Conservation (phyloP, 1,140 invertebrate genomes). For the Pygmarrhopalites habei region DNA sequence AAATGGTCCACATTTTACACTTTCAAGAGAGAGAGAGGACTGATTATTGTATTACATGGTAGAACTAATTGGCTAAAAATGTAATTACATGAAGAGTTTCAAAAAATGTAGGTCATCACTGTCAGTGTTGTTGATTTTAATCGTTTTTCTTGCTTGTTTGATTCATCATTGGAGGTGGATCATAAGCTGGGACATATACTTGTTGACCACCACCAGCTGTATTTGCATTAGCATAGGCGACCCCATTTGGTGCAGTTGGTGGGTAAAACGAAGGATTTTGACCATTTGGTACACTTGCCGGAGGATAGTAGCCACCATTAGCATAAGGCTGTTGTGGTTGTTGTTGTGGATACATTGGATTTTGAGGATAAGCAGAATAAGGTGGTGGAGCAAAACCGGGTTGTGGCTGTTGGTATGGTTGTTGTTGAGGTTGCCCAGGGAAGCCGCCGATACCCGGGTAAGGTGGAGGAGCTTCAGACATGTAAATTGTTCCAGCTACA, state of each 20-base stretch:
- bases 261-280: not conserved
- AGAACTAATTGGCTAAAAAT: no score
- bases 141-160: conserved; percentile 18
- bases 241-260: conserved; percentile 2
- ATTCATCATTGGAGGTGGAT: conserved; percentile 7
- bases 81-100: no score
- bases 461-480: conserved; percentile 86
- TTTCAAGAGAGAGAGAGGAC: no score
- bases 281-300: not conserved
- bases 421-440: conserved; percentile 6
- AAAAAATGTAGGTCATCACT: no score
- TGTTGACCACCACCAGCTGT: conserved; percentile 6
- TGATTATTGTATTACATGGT: no score
- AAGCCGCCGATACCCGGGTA: conserved; percentile 43
- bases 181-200: conserved; percentile 27
- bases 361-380: not conserved
- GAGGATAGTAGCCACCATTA: not conserved
- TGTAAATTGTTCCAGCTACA: conserved; percentile 76
- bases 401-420: not conserved
- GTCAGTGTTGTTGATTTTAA: no score
- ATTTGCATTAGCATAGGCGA: conserved; percentile 26
- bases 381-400: conserved; percentile 5
- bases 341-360: conserved; percentile 15
- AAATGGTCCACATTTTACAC: no score
- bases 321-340: conserved; percentile 15